Conservation (phyloP, 2,888 invertebrate species). For the Xestobium rufovillosum region DNA sequence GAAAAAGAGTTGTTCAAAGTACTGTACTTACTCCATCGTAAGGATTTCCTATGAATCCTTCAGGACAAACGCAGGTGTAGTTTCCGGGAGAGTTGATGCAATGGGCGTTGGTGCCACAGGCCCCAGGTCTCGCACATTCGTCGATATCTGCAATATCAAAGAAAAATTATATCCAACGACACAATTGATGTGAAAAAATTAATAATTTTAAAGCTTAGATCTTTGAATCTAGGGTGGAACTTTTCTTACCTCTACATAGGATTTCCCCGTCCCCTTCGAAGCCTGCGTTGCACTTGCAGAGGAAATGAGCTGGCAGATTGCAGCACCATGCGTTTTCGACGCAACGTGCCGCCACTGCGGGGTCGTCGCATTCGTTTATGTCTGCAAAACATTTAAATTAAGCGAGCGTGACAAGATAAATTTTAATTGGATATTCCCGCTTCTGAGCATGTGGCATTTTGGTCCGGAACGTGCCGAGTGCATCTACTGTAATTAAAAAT, state of each 20-base stretch:
- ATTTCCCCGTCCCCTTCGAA: constrained; percentile 88
- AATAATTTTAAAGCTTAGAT: too few species aligned
- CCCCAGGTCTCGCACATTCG: constrained; percentile 74
- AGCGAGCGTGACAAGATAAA: too few species aligned
- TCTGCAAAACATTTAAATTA: constrained; percentile 51
- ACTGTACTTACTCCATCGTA: constrained; percentile 52
- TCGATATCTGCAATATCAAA: constrained; percentile 63
- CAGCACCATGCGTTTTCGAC: constrained; percentile 91
- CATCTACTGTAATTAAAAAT: too few species aligned
- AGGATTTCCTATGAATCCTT: constrained; percentile 80
- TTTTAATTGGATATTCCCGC: constrained; percentile 7
- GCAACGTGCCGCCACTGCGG: constrained; percentile 73
- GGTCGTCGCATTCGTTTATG: constrained; percentile 91
- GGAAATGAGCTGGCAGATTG: constrained; percentile 88
- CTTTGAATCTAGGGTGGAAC: not conserved
- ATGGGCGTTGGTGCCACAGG: constrained; percentile 73
- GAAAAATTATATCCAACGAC: not conserved
- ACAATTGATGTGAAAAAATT: not conserved
- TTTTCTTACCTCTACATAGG: constrained; percentile 64
- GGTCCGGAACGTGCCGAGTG: not conserved
- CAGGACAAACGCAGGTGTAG: constrained; percentile 76
- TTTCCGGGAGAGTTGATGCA: constrained; percentile 83
- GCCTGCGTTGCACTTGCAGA: constrained; percentile 88
- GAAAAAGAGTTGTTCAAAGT: not conserved
- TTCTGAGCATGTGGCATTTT: constrained; percentile 2